Percentiles rank a stretch among this genome's conserved stretches.
These are phyloP conservation scores for silkworm (Bombyx mori) DNA, from an alignment of 1,140 invertebrate genomes.

Conservation along the genomic window DNA sequence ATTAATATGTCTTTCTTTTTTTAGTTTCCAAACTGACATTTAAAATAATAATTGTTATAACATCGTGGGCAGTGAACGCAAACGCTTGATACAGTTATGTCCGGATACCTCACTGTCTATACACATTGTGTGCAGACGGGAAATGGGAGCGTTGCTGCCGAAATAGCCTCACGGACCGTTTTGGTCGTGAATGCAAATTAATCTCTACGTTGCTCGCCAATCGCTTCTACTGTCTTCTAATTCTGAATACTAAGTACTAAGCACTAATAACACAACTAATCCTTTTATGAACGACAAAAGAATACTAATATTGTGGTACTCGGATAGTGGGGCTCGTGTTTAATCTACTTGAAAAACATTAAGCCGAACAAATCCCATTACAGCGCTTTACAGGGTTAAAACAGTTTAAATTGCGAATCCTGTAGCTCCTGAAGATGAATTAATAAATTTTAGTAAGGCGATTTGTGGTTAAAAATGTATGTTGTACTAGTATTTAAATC, in stretches of 20 bases:
- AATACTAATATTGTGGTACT: constrained; percentile 11
- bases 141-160: constrained; percentile 45
- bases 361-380: constrained; percentile 6
- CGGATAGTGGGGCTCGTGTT: constrained; percentile 3
- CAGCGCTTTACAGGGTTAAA: constrained; percentile 5
- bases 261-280: constrained; percentile 17
- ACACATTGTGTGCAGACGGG: constrained; percentile 34
- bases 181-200: constrained; percentile 60
- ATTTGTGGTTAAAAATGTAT: background rate
- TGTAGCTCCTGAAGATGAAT: background rate
- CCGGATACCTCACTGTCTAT: constrained; percentile 6
- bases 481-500: background rate
- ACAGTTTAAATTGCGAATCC: background rate
- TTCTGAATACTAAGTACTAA: constrained; percentile 24
- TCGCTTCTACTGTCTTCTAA: constrained; percentile 26
- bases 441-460: background rate
- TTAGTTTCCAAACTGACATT: too few relatives aligned
- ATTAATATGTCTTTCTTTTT: too few relatives aligned
- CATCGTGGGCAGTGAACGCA: constrained; percentile 3
- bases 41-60: background rate
- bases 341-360: constrained; percentile 9
- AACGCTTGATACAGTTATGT: constrained; percentile 7
- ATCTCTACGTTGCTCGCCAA: constrained; percentile 26
- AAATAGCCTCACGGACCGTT: constrained; percentile 58
- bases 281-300: constrained; percentile 6